A percentile compares a stretch with the other conserved stretches of the same genome.
Evolutionary conservation across 2,113 vertebrate species (phyloP).

Genomic region (Oriolus oriolus): DNA sequence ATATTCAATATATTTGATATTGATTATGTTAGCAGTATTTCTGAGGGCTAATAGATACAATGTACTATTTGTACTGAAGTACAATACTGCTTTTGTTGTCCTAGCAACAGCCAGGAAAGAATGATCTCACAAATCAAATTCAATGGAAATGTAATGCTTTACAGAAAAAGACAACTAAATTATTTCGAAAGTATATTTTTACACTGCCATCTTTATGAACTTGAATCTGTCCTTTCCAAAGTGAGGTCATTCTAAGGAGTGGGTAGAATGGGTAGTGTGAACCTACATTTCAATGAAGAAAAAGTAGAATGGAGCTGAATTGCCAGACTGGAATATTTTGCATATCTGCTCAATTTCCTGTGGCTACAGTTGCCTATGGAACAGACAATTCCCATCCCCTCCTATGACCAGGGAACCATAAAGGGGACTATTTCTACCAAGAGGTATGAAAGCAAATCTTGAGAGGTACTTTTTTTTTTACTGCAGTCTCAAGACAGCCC

Average conservation of each 20-base stretch:
- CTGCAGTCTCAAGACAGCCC: background rate
- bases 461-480: background rate
- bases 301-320: background rate
- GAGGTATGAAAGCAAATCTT: background rate
- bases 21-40: slow-evolving; percentile 69
- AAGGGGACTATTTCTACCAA: background rate
- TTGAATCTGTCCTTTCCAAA: background rate
- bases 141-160: slow-evolving; percentile 51
- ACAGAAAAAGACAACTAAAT: slow-evolving; percentile 51
- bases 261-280: background rate
- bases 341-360: background rate
- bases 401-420: background rate
- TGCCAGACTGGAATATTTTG: background rate
- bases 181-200: background rate
- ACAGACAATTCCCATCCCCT: background rate
- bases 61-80: background rate
- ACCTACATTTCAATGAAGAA: background rate
- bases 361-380: background rate
- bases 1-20: slow-evolving; percentile 71
- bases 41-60: slow-evolving; percentile 67
- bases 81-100: slow-evolving; percentile 66
- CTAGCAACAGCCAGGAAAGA: slow-evolving; percentile 70
- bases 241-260: background rate
- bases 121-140: slow-evolving; percentile 49
- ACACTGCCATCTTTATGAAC: background rate